Base-by-base conservation (phyloP, 2,888 invertebrate species). In the Atethmia centrago region DNA sequence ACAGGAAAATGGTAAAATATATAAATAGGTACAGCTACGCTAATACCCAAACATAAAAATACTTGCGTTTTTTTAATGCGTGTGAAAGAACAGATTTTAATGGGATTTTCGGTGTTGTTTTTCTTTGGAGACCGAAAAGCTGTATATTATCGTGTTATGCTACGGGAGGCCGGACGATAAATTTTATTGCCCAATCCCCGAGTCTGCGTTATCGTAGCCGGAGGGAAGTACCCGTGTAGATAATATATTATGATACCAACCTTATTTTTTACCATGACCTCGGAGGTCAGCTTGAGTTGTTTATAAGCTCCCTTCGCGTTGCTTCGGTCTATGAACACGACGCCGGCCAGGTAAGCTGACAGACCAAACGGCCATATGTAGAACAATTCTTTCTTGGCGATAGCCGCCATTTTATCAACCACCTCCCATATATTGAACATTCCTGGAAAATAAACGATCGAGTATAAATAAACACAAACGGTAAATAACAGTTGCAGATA, bases 291-390 rank as follows among this genome's bases (percentile, higher is more conserved):
- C 77, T 94, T 86, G 36, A 97, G 93, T 83, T 94, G 94, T 71
- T 92, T 91, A 89, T 97, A 95, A 1, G 97, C 97, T 74, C 93
- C 93, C 86, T 96, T 96, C 5, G 96, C 92, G 85, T 97, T 96
- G 12, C 93, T 93, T 67, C 97, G 92, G 90, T 97, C 97, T 70
- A 97, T 97, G 89, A 97, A 97, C 12, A 97, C 96, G 9, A 97
- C 96, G 9, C 97, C 97, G 53, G 96, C 97, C 3, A 98, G 94
- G 91, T 97, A 97, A 0, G 97, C 97, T 0, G 96, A 94, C 10
- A 97, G 86, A 2, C 97, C 97, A 88, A 97, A 97, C 0, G 97
- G 97, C 88, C 97, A 97, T 3, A 97, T 94, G 87, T 97, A 97
- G 77, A 97, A 93, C 56, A 98, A 86, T 85, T 97, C 97, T 85